Evolutionary conservation across 2,113 vertebrate species (phyloP).

Genomic region (Pluvianellus socialis): DNA sequence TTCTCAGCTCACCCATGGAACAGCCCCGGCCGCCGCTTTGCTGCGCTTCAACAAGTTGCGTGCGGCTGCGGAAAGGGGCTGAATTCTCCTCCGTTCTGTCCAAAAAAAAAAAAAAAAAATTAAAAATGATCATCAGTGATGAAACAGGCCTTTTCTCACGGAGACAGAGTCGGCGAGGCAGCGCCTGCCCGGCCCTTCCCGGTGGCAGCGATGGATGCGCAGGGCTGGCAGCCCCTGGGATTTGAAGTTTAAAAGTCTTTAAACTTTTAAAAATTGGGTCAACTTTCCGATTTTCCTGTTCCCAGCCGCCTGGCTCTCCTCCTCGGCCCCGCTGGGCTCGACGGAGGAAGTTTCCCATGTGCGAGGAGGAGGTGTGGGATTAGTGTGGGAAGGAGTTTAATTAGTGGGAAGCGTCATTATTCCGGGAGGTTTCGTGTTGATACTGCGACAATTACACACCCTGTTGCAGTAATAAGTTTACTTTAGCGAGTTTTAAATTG

Average conservation of each 20-base stretch:
- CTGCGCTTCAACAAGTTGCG: not conserved
- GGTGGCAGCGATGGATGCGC: accelerated
- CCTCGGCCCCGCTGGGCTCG: not conserved
- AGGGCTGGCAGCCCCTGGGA: not conserved
- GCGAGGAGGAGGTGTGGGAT: not conserved
- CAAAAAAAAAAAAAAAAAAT: not conserved
- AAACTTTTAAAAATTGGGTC: too few relatives aligned
- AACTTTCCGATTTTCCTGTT: too few relatives aligned
- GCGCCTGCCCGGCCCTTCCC: not conserved
- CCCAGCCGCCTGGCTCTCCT: too few relatives aligned
- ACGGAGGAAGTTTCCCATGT: not conserved
- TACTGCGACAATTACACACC: not conserved
- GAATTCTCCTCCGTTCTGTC: not conserved
- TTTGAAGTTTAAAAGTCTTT: too few relatives aligned
- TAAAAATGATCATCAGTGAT: not conserved
- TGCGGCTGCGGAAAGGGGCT: not conserved
- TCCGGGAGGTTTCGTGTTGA: not conserved
- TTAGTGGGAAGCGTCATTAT: constrained; percentile 24
- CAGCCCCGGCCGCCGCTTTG: not conserved
- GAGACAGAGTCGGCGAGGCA: not conserved
- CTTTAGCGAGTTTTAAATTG: not conserved
- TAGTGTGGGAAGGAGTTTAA: constrained; percentile 47
- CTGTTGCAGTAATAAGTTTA: not conserved
- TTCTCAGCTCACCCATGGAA: accelerated
- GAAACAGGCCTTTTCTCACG: not conserved